Base-by-base conservation (phyloP, 2,888 invertebrate species). In the Drosophila gaucha region DNA sequence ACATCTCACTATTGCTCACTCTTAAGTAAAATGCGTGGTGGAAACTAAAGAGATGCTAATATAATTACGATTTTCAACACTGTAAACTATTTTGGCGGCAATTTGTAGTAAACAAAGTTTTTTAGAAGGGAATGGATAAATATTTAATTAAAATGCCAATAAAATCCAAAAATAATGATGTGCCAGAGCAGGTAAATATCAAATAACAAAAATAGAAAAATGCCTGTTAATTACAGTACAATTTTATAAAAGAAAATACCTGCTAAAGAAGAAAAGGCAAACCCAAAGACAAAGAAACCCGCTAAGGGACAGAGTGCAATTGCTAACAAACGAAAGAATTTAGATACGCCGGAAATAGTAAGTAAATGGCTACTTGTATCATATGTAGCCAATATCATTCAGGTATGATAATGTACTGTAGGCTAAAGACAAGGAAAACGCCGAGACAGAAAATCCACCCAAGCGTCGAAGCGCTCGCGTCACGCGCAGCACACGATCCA, bases 391-490 rank as follows among this genome's bases (percentile, higher is more conserved):
- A 2, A 14, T 10, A 10, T 10, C 14, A 22, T 0, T 30, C 6
- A 12, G 10, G 26, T 18, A n/a, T 14, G 8, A 1, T 20, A 12
- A 3, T 47, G 10, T 0, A 14, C 1, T 43, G 6, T 20, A 78
- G 78, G 51, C 20, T 5, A 64, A 56, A 26, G 69, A 83, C 9
- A 68, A 70, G 33, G 65, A 84, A 47, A 78, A 74, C 26, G 64
- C 33, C 0, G 79, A 76, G 2, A 55, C 14, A 1, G 90, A 90
- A 41, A 90, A 90, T 56, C 89, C 89, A 1, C 86, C 90, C 2
- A 91, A 90, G 50, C 88, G 91, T 3, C 79, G 90, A 1, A 91
- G 91, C 39, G 50, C 72, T 1, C 80, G 91, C 0, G 5, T 70
- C 3, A 89, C 90, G 0, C 83, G 90, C 0, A 90, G 80, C 47